Evolutionary conservation across 2,113 vertebrate species (phyloP).

Genomic region (Rhinogobius similis): DNA sequence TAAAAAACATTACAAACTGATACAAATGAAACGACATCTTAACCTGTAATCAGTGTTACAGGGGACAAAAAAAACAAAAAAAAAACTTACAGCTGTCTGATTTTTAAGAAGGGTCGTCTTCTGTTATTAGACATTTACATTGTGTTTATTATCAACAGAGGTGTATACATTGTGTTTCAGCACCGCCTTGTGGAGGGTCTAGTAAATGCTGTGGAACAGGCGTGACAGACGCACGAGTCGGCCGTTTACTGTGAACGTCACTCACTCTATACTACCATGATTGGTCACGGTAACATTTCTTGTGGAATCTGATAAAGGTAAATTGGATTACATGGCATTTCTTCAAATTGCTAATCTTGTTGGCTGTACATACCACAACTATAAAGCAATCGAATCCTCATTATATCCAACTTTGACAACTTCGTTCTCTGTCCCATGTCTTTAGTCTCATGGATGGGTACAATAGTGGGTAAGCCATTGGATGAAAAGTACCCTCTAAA

Average conservation of each 20-base stretch:
- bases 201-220: background rate
- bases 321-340: background rate
- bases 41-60: too few species aligned
- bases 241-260: too few species aligned
- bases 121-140: background rate
- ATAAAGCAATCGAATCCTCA: slow-evolving; percentile 51
- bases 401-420: slow-evolving; percentile 41
- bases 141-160: too few species aligned
- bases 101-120: too few species aligned
- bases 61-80: too few species aligned
- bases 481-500: slow-evolving; percentile 51
- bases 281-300: background rate
- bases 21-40: too few species aligned
- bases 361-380: slow-evolving; percentile 45
- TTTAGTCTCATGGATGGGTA: fast-evolving
- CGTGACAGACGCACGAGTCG: too few species aligned
- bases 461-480: slow-evolving; percentile 56
- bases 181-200: background rate
- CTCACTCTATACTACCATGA: too few species aligned
- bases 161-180: background rate
- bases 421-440: slow-evolving; percentile 59
- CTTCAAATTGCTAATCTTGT: background rate
- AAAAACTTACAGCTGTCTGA: too few species aligned
- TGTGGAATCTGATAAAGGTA: background rate
- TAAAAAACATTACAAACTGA: too few species aligned